phyloP scores from a whole-genome alignment of 2,888 invertebrate species.

The Drosophila antonietae region DNA sequence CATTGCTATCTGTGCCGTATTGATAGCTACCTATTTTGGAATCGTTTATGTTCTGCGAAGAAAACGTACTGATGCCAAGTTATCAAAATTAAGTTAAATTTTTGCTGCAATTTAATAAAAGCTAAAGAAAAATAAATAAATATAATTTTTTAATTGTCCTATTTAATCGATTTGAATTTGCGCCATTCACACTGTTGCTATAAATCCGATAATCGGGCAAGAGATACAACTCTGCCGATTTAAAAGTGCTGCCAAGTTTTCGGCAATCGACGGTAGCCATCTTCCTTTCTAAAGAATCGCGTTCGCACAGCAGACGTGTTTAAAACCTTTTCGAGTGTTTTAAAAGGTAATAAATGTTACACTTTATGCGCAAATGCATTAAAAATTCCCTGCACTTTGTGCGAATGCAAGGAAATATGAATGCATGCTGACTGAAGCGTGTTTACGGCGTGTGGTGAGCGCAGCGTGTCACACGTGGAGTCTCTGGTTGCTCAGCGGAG shows the following conservation, averaged over 20 bases:
- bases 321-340: conserved; percentile 84
- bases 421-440: conserved; percentile 24
- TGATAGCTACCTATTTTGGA: conserved; percentile 52
- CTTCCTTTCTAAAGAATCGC: conserved; percentile 84
- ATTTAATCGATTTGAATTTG: conserved; percentile 24
- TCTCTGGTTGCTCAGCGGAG: conserved; percentile 40
- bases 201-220: conserved; percentile 3
- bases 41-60: conserved; percentile 50
- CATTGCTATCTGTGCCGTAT: conserved; percentile 28
- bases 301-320: conserved; percentile 84
- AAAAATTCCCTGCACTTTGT: conserved; percentile 14
- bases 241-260: conserved; percentile 57
- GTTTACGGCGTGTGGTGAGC: conserved; percentile 19
- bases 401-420: conserved; percentile 16
- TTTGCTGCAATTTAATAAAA: not conserved
- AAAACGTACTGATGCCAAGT: conserved; percentile 61
- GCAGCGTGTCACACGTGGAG: conserved; percentile 79
- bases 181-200: conserved; percentile 38
- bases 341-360: conserved; percentile 81
- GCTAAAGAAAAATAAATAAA: conserved; percentile 32
- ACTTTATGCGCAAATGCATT: conserved; percentile 38
- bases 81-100: conserved; percentile 69
- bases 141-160: not conserved
- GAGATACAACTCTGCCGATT: conserved; percentile 35
- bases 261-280: conserved; percentile 68